Evolutionary conservation across 2,113 vertebrate species (phyloP).

Genomic region (Larimichthys polyactis): DNA sequence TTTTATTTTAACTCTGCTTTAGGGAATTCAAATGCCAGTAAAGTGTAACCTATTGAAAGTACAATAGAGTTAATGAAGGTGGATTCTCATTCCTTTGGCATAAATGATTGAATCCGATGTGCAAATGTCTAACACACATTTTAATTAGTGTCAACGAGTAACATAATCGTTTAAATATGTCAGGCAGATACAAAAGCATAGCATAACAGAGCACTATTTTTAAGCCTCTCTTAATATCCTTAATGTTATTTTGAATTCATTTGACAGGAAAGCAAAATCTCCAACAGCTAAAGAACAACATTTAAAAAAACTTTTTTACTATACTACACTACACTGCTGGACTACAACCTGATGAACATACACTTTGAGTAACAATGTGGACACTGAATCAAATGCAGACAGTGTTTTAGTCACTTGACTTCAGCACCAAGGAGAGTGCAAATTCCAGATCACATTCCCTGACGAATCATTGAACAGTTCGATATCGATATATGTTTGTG

Average conservation of each 20-base stretch:
- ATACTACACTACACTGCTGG: not conserved
- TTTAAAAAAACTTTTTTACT: no score
- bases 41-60: not conserved
- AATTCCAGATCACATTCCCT: not conserved
- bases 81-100: not conserved
- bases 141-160: not conserved
- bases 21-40: constrained; percentile 19
- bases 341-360: not conserved
- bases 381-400: not conserved
- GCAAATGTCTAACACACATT: not conserved
- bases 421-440: constrained; percentile 1
- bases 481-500: not conserved
- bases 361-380: not conserved
- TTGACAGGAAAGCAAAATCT: not conserved
- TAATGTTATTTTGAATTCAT: not conserved
- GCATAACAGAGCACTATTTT: not conserved
- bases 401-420: not conserved
- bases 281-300: not conserved
- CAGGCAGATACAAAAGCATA: not conserved
- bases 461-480: not conserved
- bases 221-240: not conserved
- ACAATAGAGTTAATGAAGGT: not conserved
- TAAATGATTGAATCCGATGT: not conserved
- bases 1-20: not conserved
- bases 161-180: not conserved